These are phyloP conservation scores for Rhagoletis zephyria DNA, from an alignment of 1,140 invertebrate genomes.

Conservation along the genomic window DNA sequence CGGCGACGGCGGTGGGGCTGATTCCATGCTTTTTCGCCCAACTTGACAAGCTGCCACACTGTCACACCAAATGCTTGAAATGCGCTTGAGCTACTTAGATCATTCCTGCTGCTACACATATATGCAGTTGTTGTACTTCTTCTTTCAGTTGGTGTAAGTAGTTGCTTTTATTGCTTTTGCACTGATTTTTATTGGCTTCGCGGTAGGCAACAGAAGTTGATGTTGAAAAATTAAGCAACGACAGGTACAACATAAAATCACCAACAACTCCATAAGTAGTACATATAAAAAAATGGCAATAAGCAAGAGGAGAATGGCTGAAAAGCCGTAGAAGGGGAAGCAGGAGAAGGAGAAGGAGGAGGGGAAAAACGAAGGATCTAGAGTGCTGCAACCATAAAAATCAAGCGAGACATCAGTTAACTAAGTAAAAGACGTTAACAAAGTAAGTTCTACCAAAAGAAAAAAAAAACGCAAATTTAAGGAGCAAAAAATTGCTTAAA, in stretches of 20 bases:
- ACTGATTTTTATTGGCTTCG: slow-evolving; percentile 70
- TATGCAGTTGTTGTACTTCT: neutral
- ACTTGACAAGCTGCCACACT: slow-evolving; percentile 8
- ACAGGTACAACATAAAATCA: slow-evolving; percentile 35
- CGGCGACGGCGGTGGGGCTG: too few species aligned
- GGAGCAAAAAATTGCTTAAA: slow-evolving; percentile 25
- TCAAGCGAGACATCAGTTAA: slow-evolving; percentile 2
- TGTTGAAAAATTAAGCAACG: slow-evolving; percentile 49
- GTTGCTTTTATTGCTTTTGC: slow-evolving; percentile 49
- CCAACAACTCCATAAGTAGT: neutral
- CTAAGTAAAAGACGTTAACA: neutral
- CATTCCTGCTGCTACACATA: neutral
- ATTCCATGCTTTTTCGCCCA: neutral
- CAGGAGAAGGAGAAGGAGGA: neutral
- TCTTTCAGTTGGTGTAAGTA: neutral
- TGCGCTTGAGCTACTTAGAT: neutral
- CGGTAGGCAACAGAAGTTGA: slow-evolving; percentile 54
- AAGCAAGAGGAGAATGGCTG: neutral
- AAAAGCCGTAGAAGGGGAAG: neutral
- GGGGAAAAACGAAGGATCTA: too few species aligned
- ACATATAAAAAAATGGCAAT: neutral
- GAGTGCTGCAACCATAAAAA: slow-evolving; percentile 2
- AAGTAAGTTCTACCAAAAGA: slow-evolving; percentile 37
- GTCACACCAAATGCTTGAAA: slow-evolving; percentile 1
- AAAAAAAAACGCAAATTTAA: neutral